A percentile compares a stretch with the other conserved stretches of the same genome.
Conservation (phyloP, 2,797 vertebrate genomes). For the Siniperca obscura region DNA sequence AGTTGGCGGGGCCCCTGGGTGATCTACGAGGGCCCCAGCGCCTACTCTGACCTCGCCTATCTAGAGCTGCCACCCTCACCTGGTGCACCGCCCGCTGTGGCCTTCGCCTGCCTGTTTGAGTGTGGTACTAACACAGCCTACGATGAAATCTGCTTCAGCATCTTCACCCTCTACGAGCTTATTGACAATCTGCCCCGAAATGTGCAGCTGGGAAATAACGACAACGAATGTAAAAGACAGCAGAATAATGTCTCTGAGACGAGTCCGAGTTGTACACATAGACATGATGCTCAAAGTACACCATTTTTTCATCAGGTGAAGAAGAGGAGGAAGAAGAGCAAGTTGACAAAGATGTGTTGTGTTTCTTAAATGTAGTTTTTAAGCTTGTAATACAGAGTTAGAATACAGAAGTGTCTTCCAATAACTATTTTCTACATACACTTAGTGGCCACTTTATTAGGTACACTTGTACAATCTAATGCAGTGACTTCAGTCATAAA, state of each 20-base stretch:
- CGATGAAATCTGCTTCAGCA: slow-evolving; percentile 93
- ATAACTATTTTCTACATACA: background rate
- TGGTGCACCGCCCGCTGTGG: slow-evolving; percentile 70
- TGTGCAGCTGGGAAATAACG: background rate
- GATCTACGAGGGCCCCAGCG: slow-evolving; percentile 93
- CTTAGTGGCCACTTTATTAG: background rate
- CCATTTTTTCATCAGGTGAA: slow-evolving; percentile 30
- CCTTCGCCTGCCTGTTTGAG: slow-evolving; percentile 93
- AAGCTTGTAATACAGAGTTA: background rate
- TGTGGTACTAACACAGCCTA: slow-evolving; percentile 88
- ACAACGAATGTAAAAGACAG: background rate
- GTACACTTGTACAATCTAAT: background rate
- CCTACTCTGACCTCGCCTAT: slow-evolving; percentile 94
- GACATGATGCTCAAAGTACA: slow-evolving; percentile 1
- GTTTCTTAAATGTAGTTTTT: slow-evolving; percentile 54
- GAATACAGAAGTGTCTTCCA: background rate
- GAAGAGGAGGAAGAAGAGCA: slow-evolving; percentile 65
- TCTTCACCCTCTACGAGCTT: slow-evolving; percentile 92
- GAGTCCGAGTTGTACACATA: background rate
- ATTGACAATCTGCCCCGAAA: slow-evolving; percentile 87
- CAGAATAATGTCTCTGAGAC: background rate
- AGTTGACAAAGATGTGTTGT: slow-evolving; percentile 62
- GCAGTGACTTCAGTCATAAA: background rate
- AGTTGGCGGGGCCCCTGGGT: slow-evolving; percentile 95
- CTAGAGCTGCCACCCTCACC: slow-evolving; percentile 82